These are phyloP conservation scores for Schizothorax lantsangensis DNA, from an alignment of 2,797 vertebrate genomes.

Conservation along the genomic window DNA sequence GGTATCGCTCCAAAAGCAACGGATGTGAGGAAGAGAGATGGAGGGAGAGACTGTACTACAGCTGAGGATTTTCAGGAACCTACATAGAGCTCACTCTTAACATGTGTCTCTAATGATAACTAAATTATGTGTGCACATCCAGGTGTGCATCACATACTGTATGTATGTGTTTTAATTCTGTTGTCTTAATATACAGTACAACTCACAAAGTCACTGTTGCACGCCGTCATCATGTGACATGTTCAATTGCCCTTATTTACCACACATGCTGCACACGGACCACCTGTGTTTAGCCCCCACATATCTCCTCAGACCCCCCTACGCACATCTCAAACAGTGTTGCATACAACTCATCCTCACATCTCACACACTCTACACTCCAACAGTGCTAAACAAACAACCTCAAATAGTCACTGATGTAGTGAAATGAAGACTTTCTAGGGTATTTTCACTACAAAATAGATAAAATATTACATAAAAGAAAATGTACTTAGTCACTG, in stretches of 20 bases:
- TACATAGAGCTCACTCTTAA: slow-evolving; percentile 18
- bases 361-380: neutral
- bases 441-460: neutral
- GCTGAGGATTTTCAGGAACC: slow-evolving; percentile 39
- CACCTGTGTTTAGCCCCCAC: neutral
- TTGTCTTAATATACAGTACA: neutral
- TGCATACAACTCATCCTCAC: slow-evolving; percentile 11
- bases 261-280: slow-evolving; percentile 16
- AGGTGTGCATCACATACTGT: slow-evolving; percentile 45
- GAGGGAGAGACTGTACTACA: slow-evolving; percentile 28
- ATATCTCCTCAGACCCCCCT: neutral
- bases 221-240: neutral
- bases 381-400: slow-evolving; percentile 22
- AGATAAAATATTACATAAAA: neutral
- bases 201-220: neutral
- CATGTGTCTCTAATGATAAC: slow-evolving; percentile 32
- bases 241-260: slow-evolving; percentile 12
- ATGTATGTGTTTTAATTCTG: slow-evolving; percentile 12
- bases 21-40: slow-evolving; percentile 47
- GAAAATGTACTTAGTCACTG: neutral
- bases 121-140: slow-evolving; percentile 21
- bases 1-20: slow-evolving; percentile 61
- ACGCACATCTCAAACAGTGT: neutral
- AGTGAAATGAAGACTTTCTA: neutral
- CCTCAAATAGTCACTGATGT: slow-evolving; percentile 2